These are phyloP conservation scores for Heliocidaris tuberculata DNA, from an alignment of 35 echinoderm and acorn worm genomes.

Conservation along the genomic window DNA sequence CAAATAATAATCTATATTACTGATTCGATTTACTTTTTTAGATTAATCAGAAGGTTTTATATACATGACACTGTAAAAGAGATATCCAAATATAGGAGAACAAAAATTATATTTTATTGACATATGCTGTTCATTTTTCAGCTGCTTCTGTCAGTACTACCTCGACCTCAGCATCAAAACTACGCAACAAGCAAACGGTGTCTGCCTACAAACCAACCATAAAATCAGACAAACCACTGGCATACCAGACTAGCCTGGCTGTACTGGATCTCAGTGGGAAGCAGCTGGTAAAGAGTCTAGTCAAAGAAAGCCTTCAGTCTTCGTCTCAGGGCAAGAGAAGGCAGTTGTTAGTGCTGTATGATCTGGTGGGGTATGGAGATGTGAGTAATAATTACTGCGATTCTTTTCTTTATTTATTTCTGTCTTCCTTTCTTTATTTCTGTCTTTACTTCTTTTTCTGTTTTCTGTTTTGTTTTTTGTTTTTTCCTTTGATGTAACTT, in stretches of 20 bases:
- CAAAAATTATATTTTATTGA: background rate
- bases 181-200: background rate
- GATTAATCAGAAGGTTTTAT: too few relatives aligned
- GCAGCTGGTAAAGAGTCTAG: background rate
- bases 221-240: conserved; percentile 16
- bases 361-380: conserved; percentile 20
- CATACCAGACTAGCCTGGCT: conserved; percentile 25
- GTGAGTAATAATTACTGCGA: background rate
- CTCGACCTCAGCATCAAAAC: background rate
- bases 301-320: background rate
- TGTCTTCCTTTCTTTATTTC: background rate
- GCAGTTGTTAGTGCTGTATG: conserved; percentile 23
- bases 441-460: too few relatives aligned
- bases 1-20: too few relatives aligned
- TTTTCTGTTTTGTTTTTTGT: too few relatives aligned
- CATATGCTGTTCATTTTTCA: background rate
- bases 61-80: too few relatives aligned
- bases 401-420: background rate
- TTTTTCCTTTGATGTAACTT: too few relatives aligned
- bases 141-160: background rate
- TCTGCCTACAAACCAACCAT: conserved; percentile 8
- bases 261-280: background rate
- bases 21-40: too few relatives aligned
- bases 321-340: background rate
- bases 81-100: too few relatives aligned